Evolutionary conservation across 1,140 invertebrate species (phyloP).

Genomic region (Cherax quadricarinatus): DNA sequence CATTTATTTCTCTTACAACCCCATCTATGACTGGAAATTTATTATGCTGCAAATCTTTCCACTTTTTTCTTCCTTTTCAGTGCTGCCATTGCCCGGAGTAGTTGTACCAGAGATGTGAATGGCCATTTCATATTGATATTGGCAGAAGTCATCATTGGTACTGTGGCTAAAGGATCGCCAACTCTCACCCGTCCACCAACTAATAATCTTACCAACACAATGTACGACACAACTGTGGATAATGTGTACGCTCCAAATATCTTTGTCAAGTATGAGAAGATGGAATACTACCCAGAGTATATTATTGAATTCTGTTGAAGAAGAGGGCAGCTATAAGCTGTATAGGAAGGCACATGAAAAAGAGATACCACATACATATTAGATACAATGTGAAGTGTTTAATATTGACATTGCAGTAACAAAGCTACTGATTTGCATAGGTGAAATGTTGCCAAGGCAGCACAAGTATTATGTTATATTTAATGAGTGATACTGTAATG

Average conservation of each 20-base stretch:
- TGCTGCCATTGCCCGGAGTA: background rate
- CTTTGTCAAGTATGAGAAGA: conserved; percentile 60
- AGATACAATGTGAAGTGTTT: too few species aligned
- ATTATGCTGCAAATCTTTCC: too few species aligned
- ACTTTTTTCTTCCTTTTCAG: background rate
- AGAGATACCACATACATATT: too few species aligned
- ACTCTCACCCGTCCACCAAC: conserved; percentile 43
- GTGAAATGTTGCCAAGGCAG: too few species aligned
- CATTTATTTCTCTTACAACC: too few species aligned
- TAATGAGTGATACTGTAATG: too few species aligned
- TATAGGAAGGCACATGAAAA: too few species aligned
- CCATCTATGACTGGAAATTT: too few species aligned
- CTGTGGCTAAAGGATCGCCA: conserved; percentile 17
- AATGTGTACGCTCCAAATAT: background rate
- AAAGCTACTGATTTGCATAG: too few species aligned
- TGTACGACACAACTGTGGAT: conserved; percentile 60
- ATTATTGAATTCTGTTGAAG: conserved; percentile 1
- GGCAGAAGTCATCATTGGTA: conserved; percentile 28
- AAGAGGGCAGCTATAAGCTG: too few species aligned
- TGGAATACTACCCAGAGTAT: conserved; percentile 63
- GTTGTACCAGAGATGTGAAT: conserved; percentile 35
- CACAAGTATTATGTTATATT: too few species aligned
- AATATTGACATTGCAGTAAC: too few species aligned
- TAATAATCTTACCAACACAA: conserved; percentile 23
- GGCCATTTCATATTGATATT: conserved; percentile 1